Evolutionary conservation across 2,888 invertebrate genomes (phyloP).

Genomic region (Cloeon dipterum): DNA sequence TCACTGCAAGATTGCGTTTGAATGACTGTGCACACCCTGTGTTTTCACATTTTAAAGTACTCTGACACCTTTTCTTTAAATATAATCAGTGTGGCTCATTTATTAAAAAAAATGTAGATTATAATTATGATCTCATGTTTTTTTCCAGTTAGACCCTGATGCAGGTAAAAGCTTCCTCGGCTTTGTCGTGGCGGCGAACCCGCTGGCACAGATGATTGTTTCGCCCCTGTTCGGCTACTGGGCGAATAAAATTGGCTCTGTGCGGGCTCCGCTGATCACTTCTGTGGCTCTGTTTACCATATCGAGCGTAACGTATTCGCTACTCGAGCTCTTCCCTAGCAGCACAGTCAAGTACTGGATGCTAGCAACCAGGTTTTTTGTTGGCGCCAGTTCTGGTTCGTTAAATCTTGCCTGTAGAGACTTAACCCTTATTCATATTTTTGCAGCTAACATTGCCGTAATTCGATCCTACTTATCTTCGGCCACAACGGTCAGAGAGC

Average conservation of each 20-base stretch:
- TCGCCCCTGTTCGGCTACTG: slow-evolving; percentile 68
- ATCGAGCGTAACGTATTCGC: slow-evolving; percentile 50
- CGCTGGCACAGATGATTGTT: slow-evolving; percentile 66
- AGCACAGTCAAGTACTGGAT: slow-evolving; percentile 44
- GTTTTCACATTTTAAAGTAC: no score
- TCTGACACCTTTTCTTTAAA: no score
- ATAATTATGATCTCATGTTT: background rate
- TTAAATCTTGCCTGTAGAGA: background rate
- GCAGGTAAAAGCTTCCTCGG: slow-evolving; percentile 68
- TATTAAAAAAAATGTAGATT: slow-evolving; percentile 4
- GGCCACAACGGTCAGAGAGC: slow-evolving; percentile 54
- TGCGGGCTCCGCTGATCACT: slow-evolving; percentile 43
- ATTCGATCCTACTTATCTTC: slow-evolving; percentile 67
- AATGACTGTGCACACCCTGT: no score
- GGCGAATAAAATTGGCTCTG: slow-evolving; percentile 50
- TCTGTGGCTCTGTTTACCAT: slow-evolving; percentile 46
- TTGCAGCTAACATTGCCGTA: slow-evolving; percentile 56
- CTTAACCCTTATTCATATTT: background rate
- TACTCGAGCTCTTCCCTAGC: slow-evolving; percentile 41
- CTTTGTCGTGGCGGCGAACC: slow-evolving; percentile 64
- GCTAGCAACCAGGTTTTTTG: slow-evolving; percentile 50
- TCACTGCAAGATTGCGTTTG: no score
- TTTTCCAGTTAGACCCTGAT: slow-evolving; percentile 43
- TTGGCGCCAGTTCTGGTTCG: slow-evolving; percentile 62
- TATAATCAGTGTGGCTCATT: background rate